Evolutionary conservation across 2,113 vertebrate species (phyloP).

Genomic region (Passer montanus): DNA sequence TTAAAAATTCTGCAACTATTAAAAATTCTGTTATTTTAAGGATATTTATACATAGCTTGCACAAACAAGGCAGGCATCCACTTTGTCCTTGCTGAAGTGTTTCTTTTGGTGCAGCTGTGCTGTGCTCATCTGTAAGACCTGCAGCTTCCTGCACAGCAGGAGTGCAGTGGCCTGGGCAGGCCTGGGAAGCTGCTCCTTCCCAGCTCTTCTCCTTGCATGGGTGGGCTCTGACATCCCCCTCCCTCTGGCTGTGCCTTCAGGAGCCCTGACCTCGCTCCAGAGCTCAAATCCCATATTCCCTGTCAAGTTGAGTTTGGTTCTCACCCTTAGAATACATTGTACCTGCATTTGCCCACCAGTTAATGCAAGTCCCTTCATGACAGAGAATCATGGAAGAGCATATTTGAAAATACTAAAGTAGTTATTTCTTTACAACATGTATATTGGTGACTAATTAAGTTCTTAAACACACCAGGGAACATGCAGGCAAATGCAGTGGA

Average conservation of each 20-base stretch:
- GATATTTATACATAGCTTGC: background rate
- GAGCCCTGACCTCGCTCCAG: background rate
- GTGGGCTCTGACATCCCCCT: background rate
- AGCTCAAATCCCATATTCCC: background rate
- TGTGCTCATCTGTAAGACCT: background rate
- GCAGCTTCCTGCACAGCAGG: background rate
- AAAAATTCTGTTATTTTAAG: background rate
- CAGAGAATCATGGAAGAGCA: background rate
- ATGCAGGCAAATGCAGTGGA: background rate
- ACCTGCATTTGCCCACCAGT: background rate
- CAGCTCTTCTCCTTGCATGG: background rate
- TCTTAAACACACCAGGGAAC: background rate
- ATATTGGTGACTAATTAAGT: background rate
- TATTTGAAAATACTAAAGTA: background rate
- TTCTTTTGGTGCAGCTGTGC: background rate
- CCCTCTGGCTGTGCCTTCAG: background rate
- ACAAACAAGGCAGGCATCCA: background rate
- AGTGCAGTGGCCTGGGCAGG: background rate
- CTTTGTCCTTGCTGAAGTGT: background rate
- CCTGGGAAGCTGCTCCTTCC: background rate
- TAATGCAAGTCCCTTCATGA: background rate
- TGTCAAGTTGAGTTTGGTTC: background rate
- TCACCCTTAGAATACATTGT: rapidly evolving
- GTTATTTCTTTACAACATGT: background rate
- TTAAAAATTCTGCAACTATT: background rate